phyloP scores from a whole-genome alignment of 2,113 vertebrate genomes.

The Spea multiplicata region DNA sequence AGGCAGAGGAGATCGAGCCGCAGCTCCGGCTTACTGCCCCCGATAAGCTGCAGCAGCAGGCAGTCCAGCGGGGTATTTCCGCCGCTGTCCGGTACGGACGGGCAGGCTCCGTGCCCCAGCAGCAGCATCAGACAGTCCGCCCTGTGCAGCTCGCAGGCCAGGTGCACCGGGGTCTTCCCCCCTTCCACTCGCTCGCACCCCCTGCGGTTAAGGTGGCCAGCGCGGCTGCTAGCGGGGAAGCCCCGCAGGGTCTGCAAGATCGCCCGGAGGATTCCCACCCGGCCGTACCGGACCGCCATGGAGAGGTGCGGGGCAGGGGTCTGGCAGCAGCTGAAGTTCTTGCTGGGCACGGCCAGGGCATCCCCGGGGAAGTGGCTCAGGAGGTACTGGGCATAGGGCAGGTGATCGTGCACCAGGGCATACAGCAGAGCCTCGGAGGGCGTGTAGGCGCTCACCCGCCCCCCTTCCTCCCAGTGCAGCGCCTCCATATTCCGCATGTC shows the following conservation, averaged over 20 bases:
- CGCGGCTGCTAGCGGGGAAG: constrained; percentile 53
- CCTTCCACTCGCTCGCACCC: constrained; percentile 79
- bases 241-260: constrained; percentile 72
- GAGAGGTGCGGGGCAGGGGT: constrained; percentile 73
- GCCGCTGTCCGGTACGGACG: constrained; percentile 58
- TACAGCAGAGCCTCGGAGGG: constrained; percentile 89
- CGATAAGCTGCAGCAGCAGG: constrained; percentile 75
- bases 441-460: constrained; percentile 76
- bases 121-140: constrained; percentile 81
- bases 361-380: constrained; percentile 71
- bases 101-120: constrained; percentile 76
- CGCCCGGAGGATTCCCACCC: constrained; percentile 70
- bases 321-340: constrained; percentile 80
- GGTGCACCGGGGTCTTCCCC: constrained; percentile 77
- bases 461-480: constrained; percentile 89
- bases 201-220: constrained; percentile 69
- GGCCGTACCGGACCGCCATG: constrained; percentile 88
- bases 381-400: constrained; percentile 80
- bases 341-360: constrained; percentile 72
- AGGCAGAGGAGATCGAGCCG: constrained; percentile 72
- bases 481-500: constrained; percentile 90
- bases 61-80: constrained; percentile 75
- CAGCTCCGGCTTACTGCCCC: constrained; percentile 49
- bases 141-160: constrained; percentile 80
- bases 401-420: constrained; percentile 90